Base-by-base conservation (phyloP, 2,888 invertebrate species). In the Napeogenes sylphis region DNA sequence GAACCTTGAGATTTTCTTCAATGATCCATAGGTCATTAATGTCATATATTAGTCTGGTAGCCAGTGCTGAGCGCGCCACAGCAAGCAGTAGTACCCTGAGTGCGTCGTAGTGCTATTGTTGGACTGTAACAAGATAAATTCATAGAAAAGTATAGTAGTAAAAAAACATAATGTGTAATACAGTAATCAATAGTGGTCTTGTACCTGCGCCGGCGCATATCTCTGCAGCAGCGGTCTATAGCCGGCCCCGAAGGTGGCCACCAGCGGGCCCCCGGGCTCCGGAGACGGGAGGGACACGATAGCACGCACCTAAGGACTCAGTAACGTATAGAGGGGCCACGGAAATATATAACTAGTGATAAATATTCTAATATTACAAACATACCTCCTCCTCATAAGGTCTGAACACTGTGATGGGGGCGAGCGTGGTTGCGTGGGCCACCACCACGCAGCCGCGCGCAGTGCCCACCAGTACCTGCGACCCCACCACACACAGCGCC, bases 391-490 rank as follows among this genome's bases (percentile, higher is more conserved):
- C 95, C 82, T 97, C 96, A 77, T 96, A 97, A 0, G 98, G 97
- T 47, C 98, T 92, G 90, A 98, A 98, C n/a, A 98, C 95, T 4
- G 97, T 97, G 63, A 98, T 94, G 0, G 98, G 98, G 3, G 96
- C 90, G 72, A 98, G 91, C 0, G 95, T 93, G 62, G 92, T 90
- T 21, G 94, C 93, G 80, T 98, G 97, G 0, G 97, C 96, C 5
- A 98, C 95, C 59, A 99, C 95, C 55, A 99, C 89, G 81, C 98
- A 97, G 33, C 99, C 99, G 95, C 97, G 96, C 6, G 97, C 97
- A 0, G 99, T 99, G 55, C 99, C 99, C 66, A 97, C 94, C 82
- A 97, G 97, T 51, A 98, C 87, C 74, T 94, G 94, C 10, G 47
- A 14, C 5, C 42, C 53, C 42, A 21, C 54, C 12, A 21, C 60